Conservation (phyloP, 2,113 vertebrate species). For the Hystrix brachyura region DNA sequence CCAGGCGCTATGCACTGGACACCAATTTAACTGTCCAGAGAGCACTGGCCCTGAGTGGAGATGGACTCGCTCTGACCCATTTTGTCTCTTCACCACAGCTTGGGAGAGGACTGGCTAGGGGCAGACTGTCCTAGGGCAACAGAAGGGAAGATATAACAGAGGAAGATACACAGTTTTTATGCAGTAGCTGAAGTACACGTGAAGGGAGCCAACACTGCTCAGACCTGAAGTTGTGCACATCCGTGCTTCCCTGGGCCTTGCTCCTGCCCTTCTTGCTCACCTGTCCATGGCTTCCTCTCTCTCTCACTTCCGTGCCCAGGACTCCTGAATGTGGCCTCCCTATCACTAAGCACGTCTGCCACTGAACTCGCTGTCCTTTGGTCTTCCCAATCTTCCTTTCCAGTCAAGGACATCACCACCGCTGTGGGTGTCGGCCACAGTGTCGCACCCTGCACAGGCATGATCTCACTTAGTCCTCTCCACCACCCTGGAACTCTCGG, state of each 20-base stretch:
- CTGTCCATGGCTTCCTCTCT: neutral
- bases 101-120: neutral
- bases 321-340: neutral
- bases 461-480: neutral
- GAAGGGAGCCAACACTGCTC: accelerated
- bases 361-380: neutral
- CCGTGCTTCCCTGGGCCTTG: neutral
- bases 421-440: neutral
- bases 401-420: neutral
- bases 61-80: neutral
- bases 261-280: neutral
- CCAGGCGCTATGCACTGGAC: neutral
- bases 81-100: neutral
- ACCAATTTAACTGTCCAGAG: neutral
- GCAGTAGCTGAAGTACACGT: neutral
- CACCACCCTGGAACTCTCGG: neutral
- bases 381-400: neutral
- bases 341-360: neutral
- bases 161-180: neutral
- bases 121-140: neutral
- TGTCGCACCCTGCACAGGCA: neutral
- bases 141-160: neutral
- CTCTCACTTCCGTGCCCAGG: neutral
- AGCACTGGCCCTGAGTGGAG: neutral
- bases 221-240: neutral